Conservation (phyloP, 2,113 vertebrate species). For the Melanerpes formicivorus region DNA sequence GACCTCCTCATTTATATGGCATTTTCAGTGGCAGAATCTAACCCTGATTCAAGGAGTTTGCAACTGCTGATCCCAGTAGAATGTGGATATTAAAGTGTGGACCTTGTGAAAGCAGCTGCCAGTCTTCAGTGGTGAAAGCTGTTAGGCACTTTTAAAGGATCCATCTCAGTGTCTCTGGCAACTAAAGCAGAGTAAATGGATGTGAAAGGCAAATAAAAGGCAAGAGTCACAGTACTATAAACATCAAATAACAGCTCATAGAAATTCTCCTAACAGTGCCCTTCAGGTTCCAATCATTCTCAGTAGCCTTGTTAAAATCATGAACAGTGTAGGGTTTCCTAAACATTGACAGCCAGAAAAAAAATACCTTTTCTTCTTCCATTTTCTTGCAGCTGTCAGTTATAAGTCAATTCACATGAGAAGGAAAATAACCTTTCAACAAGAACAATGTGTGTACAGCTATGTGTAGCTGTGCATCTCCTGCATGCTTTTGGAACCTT, state of each 20-base stretch:
- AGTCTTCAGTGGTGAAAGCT: background rate
- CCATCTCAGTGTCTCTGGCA: background rate
- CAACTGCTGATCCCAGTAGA: background rate
- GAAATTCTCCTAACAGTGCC: slow-evolving; percentile 8
- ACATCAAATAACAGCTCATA: slow-evolving; percentile 25
- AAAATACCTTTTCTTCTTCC: background rate
- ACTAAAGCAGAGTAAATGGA: slow-evolving; percentile 19
- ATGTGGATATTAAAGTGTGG: background rate
- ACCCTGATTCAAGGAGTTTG: background rate
- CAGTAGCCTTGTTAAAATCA: slow-evolving; percentile 12
- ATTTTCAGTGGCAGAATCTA: background rate
- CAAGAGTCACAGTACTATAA: slow-evolving; percentile 19
- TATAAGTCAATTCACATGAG: background rate
- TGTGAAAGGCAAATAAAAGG: slow-evolving; percentile 36
- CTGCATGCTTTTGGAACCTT: background rate
- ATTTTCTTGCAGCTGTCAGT: background rate
- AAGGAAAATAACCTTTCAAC: background rate
- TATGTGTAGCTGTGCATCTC: background rate
- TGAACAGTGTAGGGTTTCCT: background rate
- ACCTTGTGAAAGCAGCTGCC: background rate
- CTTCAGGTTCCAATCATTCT: slow-evolving; percentile 1
- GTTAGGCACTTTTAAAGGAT: background rate
- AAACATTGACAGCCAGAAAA: background rate
- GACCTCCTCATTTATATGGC: background rate
- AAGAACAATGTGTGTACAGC: background rate